Evolutionary conservation across 2,888 invertebrate species (phyloP), one percentile per base, ranked within the genome.

Genomic region (Perdita meconis): DNA sequence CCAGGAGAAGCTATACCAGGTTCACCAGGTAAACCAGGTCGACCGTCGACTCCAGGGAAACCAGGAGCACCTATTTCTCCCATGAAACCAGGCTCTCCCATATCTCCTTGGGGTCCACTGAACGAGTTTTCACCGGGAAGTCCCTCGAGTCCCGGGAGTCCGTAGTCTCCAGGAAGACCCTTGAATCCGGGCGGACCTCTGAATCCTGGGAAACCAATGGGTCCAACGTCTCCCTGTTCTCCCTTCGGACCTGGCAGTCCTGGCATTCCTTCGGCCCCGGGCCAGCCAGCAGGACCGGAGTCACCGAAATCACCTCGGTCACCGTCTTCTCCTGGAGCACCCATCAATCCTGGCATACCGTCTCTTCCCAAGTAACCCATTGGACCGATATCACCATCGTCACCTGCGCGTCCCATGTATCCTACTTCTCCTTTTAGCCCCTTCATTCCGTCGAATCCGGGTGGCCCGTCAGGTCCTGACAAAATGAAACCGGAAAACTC

Each of bases 171-270:
- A 1, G 90, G 78, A 12, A 90, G 82, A 0, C 96, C 96, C 1
- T 89, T 86, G 5, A 91, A 86, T 8, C 96, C 96, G 2, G 93
- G 88, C 8, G 83, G 88, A 0, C 97, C 97, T 77, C 93, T 93
- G 10, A 89, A 90, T 16, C 97, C 97, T 0, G 94, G 93, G 1
- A 92, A 87, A 1, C 97, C 97, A 75, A 94, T 94, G 50, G 94
- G 93, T 72, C 97, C 98, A 63, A 94, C 94, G 74, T 94, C 94
- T 76, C 98, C 98, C 16, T 93, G 93, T 89, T 96, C 96, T 83
- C 98, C 97, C 92, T 95, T 96, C 6, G 94, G 92, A 38, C 96
- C 96, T 19, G 93, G 91, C 1, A 77, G 60, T 5, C 92, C 92
- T 0, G 75, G 53, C 4, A 84, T 36, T 24, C 92, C 92, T 0